Percentiles rank a stretch among this genome's conserved stretches.
These are phyloP conservation scores for Magallana angulata DNA, from an alignment of 1,140 invertebrate species.

Conservation along the genomic window DNA sequence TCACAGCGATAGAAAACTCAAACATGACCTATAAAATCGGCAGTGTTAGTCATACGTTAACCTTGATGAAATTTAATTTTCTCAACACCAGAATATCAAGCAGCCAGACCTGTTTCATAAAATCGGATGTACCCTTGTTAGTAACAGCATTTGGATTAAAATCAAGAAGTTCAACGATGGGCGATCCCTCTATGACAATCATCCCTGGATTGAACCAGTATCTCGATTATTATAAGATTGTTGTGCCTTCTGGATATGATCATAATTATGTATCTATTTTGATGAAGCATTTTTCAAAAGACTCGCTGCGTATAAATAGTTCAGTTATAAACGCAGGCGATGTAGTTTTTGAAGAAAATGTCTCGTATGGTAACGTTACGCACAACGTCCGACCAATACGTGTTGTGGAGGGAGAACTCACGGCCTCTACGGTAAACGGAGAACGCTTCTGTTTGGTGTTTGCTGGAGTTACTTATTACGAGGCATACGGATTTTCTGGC, in stretches of 20 bases:
- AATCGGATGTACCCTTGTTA: not conserved
- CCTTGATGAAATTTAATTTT: not conserved
- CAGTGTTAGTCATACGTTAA: not conserved
- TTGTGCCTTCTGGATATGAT: not conserved
- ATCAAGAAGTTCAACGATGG: not conserved
- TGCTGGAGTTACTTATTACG: not conserved
- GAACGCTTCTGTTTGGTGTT: not conserved
- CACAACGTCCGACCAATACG: not conserved
- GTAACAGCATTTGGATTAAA: not conserved
- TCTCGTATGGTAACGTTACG: not conserved
- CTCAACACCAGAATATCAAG: not conserved
- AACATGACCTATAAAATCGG: not conserved
- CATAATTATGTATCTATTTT: not conserved
- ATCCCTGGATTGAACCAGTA: not conserved
- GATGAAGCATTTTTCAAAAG: not conserved
- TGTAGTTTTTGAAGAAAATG: constrained; percentile 2
- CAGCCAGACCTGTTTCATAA: not conserved
- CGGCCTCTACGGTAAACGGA: not conserved
- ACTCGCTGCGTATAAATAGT: not conserved
- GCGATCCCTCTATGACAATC: not conserved
- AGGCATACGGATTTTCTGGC: not conserved
- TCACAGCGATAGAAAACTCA: not conserved
- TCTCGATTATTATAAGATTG: not conserved
- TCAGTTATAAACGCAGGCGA: not conserved
- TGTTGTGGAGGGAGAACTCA: not conserved